A percentile compares a stretch with the other conserved stretches of the same genome.
phyloP scores from a whole-genome alignment of 92 coral and sea anemone species.

The Actinostola sp. region DNA sequence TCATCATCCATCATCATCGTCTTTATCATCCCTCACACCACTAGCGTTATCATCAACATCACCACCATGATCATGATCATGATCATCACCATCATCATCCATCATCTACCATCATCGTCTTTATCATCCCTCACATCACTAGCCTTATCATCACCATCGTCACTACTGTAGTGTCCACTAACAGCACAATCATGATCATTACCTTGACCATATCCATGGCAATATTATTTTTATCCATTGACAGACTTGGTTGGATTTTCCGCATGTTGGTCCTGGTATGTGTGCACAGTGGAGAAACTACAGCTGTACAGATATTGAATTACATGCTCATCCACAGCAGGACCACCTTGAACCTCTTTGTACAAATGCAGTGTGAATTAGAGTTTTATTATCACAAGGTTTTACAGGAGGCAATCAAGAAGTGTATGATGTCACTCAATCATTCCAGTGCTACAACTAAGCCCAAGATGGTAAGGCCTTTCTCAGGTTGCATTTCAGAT shows the following conservation, averaged over 20 bases:
- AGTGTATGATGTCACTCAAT: slow-evolving; percentile 51
- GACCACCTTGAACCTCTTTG: slow-evolving; percentile 58
- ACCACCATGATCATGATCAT: too few species aligned
- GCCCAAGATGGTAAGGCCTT: slow-evolving; percentile 23
- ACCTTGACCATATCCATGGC: not conserved
- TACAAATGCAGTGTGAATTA: slow-evolving; percentile 68
- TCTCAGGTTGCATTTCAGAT: not conserved
- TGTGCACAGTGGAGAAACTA: slow-evolving; percentile 63
- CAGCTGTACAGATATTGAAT: slow-evolving; percentile 61
- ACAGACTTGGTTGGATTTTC: slow-evolving; percentile 63
- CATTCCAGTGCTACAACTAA: slow-evolving; percentile 52
- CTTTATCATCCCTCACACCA: too few species aligned
- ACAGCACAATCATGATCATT: not conserved
- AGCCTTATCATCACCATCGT: not conserved
- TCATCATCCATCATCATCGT: too few species aligned
- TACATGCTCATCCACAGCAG: slow-evolving; percentile 47
- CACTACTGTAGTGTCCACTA: too few species aligned
- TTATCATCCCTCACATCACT: too few species aligned
- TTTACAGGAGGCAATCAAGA: slow-evolving; percentile 51
- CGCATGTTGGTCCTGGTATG: slow-evolving; percentile 67
- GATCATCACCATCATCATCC: too few species aligned
- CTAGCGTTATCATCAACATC: too few species aligned
- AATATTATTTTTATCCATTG: not conserved
- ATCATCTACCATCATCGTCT: too few species aligned
- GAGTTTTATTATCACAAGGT: slow-evolving; percentile 64